Conservation (phyloP, 1,140 invertebrate species). For the Sitophilus oryzae region DNA sequence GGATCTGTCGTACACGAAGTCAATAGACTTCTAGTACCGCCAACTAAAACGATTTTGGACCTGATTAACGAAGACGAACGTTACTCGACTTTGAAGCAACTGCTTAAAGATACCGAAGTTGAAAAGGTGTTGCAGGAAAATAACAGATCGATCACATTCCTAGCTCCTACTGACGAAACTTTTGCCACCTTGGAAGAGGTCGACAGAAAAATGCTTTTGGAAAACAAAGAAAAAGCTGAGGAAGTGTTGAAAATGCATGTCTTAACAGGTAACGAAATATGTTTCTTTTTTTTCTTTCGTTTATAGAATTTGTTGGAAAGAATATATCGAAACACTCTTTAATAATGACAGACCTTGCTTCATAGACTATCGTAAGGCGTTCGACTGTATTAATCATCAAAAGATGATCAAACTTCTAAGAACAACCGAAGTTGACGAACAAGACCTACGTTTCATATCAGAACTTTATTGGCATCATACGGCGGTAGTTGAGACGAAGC, state of each 20-base stretch:
- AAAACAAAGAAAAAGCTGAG: conserved; percentile 45
- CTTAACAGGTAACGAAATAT: conserved; percentile 37
- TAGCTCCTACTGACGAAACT: conserved; percentile 61
- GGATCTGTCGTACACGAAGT: conserved; percentile 56
- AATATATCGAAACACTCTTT: too few species aligned
- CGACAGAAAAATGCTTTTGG: conserved; percentile 42
- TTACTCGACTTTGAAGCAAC: conserved; percentile 45
- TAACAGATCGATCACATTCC: conserved; percentile 48
- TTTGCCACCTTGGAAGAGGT: conserved; percentile 49
- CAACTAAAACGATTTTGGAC: conserved; percentile 47
- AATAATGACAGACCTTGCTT: too few species aligned
- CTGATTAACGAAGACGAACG: conserved; percentile 44
- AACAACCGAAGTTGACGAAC: too few species aligned
- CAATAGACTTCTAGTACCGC: conserved; percentile 50
- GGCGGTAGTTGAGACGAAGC: too few species aligned
- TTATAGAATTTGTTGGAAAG: too few species aligned
- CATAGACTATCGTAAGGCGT: too few species aligned
- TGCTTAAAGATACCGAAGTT: conserved; percentile 46
- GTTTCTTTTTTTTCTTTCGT: not conserved
- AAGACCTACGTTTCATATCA: too few species aligned
- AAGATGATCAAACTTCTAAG: too few species aligned
- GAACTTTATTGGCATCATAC: too few species aligned
- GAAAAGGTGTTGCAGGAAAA: conserved; percentile 44
- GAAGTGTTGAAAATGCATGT: conserved; percentile 49
- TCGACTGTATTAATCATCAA: too few species aligned